These are phyloP conservation scores for Drosophila trichaetosa DNA, from an alignment of 2,888 invertebrate genomes.

Conservation along the genomic window DNA sequence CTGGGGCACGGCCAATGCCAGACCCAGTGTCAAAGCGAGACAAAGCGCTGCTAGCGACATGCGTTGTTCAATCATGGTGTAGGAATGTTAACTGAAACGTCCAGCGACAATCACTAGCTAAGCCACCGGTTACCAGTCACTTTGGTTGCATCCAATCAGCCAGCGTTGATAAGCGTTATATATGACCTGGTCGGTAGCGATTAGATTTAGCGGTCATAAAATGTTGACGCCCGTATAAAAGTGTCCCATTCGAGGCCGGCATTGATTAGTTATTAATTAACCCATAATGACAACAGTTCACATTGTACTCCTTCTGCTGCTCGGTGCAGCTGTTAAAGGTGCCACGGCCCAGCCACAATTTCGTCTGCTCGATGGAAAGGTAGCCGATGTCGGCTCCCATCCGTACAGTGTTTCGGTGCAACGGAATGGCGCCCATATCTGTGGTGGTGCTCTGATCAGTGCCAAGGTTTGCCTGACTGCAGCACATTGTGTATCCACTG, in stretches of 20 bases:
- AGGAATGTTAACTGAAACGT: constrained; percentile 44
- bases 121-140: constrained; percentile 20
- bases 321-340: constrained; percentile 5
- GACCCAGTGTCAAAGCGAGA: constrained; percentile 24
- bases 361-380: constrained; percentile 72
- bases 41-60: constrained; percentile 39
- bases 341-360: constrained; percentile 1
- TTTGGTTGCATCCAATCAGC: constrained; percentile 39
- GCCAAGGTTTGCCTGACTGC: constrained; percentile 72
- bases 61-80: constrained; percentile 62
- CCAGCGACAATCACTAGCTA: constrained; percentile 9
- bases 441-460: constrained; percentile 76
- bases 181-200: constrained; percentile 36
- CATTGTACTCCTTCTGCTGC: constrained; percentile 9
- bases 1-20: constrained; percentile 45
- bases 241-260: not conserved
- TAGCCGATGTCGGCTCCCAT: constrained; percentile 80
- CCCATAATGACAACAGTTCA: constrained; percentile 25
- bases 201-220: constrained; percentile 62
- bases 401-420: constrained; percentile 84
- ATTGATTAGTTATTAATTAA: constrained; percentile 31
- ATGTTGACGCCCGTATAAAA: constrained; percentile 54
- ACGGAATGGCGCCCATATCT: constrained; percentile 64
- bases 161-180: constrained; percentile 28
- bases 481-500: constrained; percentile 79